These are phyloP conservation scores for Thysanoteuthis rhombus DNA, from an alignment of 2,888 invertebrate species.

Conservation along the genomic window DNA sequence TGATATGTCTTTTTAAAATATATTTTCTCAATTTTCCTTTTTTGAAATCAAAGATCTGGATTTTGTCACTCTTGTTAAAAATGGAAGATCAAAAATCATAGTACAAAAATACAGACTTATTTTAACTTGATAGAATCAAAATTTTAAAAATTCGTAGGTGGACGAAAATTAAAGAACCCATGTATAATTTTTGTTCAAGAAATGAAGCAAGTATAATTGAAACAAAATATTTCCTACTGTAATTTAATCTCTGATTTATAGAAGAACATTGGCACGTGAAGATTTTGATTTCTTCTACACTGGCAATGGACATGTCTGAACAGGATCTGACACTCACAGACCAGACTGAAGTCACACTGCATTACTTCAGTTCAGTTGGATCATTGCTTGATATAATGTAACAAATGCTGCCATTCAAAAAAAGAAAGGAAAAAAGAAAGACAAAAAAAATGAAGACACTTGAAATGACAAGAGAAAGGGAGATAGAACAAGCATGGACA, in stretches of 20 bases:
- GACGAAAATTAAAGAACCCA: neutral
- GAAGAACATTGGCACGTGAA: neutral
- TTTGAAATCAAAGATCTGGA: neutral
- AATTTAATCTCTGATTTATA: neutral
- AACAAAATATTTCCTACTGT: neutral
- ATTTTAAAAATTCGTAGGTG: neutral
- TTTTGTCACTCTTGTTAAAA: neutral
- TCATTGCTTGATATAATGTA: neutral
- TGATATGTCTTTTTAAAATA: neutral
- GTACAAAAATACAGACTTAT: neutral
- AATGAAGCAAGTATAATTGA: neutral
- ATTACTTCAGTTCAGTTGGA: neutral
- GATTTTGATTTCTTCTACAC: neutral
- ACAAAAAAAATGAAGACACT: neutral
- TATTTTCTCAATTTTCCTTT: neutral
- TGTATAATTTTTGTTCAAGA: neutral
- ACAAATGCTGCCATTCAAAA: neutral
- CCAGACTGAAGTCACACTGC: neutral
- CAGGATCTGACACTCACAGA: slow-evolving; percentile 12
- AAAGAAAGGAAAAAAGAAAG: neutral
- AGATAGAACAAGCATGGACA: neutral
- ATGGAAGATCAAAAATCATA: neutral
- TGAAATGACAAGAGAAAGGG: neutral
- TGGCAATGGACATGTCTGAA: slow-evolving; percentile 12
- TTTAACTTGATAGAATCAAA: neutral